Base-by-base conservation (phyloP, 2,888 invertebrate genomes). In the Syritta pipiens region DNA sequence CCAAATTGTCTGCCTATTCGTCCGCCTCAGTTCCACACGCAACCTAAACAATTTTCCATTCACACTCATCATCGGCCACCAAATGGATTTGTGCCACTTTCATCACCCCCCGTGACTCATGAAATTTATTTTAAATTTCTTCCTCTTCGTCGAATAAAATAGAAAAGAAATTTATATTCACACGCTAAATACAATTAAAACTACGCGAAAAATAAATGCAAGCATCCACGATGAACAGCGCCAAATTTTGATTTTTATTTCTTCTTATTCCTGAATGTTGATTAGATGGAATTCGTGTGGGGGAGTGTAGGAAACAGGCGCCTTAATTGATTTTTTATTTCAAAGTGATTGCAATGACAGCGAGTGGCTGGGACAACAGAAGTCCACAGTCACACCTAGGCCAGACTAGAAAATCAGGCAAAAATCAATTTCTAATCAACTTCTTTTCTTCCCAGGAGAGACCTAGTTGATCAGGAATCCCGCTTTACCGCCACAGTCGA, bases 401-500 rank as follows among this genome's bases (percentile, higher is more conserved):
- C n/a, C n/a, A n/a, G n/a, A n/a, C n/a, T n/a, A n/a, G n/a, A n/a
- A n/a, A n/a, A n/a, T n/a, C n/a, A n/a, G n/a, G n/a, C n/a, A n/a
- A n/a, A 37, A 37, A 17, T 1, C 1, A 22, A 10, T 9, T 22
- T 35, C 17, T 7, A 35, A 10, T 55, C 20, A 0, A 5, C 10
- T 1, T 19, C 19, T 26, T 60, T 53, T 53, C 22, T 65, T 83
- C 83, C 22, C 81, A 89, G 89, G 85, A 85, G 84, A 85, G 91
- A 87, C 86, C 89, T 84, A 55, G 85, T 81, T 48, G 86, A 84
- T 81, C 87, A 85, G 74, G 87, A 86, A 84, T 85, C 85, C 46
- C 86, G 84, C 59, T 87, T 84, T 86, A 89, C 76, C 82, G 84
- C 62, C 85, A 90, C 74, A 82, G 82, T 89, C 20, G 87, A 87